Conservation (phyloP, 2,797 vertebrate species). For the Kryptopterus vitreolus region DNA sequence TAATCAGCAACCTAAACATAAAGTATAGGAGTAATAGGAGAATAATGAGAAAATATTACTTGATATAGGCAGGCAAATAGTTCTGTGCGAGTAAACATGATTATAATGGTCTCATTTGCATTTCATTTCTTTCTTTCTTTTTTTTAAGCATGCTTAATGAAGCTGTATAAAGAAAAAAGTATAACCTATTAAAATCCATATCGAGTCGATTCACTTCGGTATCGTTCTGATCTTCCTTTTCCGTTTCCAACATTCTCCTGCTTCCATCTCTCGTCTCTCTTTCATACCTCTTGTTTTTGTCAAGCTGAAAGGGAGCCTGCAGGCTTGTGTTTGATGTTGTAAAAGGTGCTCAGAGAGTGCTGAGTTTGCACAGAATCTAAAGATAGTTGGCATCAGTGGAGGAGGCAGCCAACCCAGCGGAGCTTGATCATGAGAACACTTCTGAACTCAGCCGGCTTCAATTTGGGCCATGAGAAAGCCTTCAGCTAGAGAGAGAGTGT, state of each 20-base stretch:
- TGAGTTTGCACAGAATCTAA: conserved; percentile 71
- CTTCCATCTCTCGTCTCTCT: conserved; percentile 41
- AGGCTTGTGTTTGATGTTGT: conserved; percentile 68
- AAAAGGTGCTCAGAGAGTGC: conserved; percentile 71
- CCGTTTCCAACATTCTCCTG: conserved; percentile 25
- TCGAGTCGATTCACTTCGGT: neutral
- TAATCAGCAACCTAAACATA: neutral
- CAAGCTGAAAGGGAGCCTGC: conserved; percentile 57
- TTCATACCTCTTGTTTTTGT: conserved; percentile 51
- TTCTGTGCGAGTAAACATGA: neutral
- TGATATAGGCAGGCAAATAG: neutral
- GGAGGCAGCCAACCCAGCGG: conserved; percentile 43
- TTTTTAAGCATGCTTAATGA: neutral
- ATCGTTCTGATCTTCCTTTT: conserved; percentile 7
- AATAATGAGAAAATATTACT: neutral
- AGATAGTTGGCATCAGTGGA: conserved; percentile 62
- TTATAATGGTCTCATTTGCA: neutral
- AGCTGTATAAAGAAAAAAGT: neutral
- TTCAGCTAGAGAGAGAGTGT: conserved; percentile 54
- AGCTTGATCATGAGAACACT: conserved; percentile 48
- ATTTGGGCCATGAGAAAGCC: conserved; percentile 62
- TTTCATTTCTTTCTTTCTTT: neutral
- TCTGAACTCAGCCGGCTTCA: conserved; percentile 58
- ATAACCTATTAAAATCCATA: neutral
- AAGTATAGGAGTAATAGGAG: neutral